Base-by-base conservation (phyloP, 2,113 vertebrate species). In the Labrus mixtus region DNA sequence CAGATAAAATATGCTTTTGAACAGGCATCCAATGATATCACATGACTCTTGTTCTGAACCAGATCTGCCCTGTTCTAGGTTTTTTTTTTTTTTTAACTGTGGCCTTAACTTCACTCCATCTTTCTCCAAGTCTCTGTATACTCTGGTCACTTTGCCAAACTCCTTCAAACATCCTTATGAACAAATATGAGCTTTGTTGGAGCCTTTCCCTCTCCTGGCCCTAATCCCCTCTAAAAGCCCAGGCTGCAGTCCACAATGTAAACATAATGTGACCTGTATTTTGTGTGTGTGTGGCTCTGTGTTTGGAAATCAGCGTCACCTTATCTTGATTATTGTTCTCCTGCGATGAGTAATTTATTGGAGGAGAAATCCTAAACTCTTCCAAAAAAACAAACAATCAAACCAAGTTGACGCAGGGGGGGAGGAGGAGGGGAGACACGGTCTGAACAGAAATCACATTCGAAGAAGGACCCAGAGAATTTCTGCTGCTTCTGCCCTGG, bases 311-410 rank as follows among this genome's bases (percentile, higher is more conserved):
- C 10, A 19, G 20, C 58, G 55, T 74, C 46, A 59, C 69, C 56
- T 56, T 73, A 70, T 83, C 66, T 82, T 80, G 75, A 75, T 87
- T 78, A 64, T 85, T 83, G 64, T 84, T 37, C 33, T 68, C 69
- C 39, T 75, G 43, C 19, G n/a, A 66, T 43, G 1, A 37, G 6
- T 33, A 23, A 50, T 79, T 76, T 60, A 84, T 81, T 71, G 43
- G 39, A 73, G 63, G 69, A 75, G 25, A 83, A 86, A 73, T 62
- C 36, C 5, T 51, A 79, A 78, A 80, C 58, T 55, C 37, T 36
- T 78, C 45, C 69, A 59, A 64, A 63, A 79, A 83, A 79, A 71
- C 39, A 85, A 88, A 88, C 66, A 89, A 78, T 67, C 58, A 83
- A 79, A 84, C 36, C 36, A 59, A 54, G 65, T 17, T 1, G 13